Evolutionary conservation across 2,113 vertebrate species (phyloP).

Genomic region (Chionomys nivalis): DNA sequence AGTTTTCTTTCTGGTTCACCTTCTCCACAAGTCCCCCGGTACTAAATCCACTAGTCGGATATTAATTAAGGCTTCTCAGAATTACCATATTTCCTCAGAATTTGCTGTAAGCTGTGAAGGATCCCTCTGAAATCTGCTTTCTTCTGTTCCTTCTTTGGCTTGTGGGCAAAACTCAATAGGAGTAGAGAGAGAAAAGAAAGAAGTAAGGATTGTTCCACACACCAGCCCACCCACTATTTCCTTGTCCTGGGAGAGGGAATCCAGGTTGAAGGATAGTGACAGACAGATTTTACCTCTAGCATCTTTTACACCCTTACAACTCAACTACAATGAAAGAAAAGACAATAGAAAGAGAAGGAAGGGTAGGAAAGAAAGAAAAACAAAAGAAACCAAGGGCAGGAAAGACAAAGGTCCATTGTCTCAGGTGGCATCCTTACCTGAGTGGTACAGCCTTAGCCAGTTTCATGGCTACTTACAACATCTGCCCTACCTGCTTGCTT

Average conservation of each 20-base stretch:
- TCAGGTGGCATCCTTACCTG: neutral
- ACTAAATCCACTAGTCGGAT: slow-evolving; percentile 43
- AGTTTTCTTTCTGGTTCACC: slow-evolving; percentile 26
- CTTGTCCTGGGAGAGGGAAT: neutral
- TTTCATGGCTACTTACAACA: slow-evolving; percentile 29
- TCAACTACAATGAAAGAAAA: neutral
- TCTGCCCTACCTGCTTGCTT: slow-evolving; percentile 33
- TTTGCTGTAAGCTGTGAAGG: slow-evolving; percentile 53
- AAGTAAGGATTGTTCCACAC: neutral
- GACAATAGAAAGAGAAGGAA: neutral
- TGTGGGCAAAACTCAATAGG: neutral
- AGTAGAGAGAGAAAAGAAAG: neutral
- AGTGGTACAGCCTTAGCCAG: neutral
- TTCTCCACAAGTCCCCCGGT: slow-evolving; percentile 18
- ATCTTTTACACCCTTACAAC: neutral
- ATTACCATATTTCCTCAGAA: slow-evolving; percentile 62
- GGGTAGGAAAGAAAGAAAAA: no score
- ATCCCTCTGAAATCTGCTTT: slow-evolving; percentile 57
- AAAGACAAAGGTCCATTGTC: neutral
- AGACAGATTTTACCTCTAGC: neutral
- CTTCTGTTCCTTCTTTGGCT: slow-evolving; percentile 39
- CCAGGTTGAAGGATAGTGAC: neutral
- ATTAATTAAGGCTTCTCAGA: slow-evolving; percentile 65
- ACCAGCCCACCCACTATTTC: neutral
- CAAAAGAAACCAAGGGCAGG: neutral